phyloP scores from a whole-genome alignment of 1,140 invertebrate genomes.

The Bombyx mori region DNA sequence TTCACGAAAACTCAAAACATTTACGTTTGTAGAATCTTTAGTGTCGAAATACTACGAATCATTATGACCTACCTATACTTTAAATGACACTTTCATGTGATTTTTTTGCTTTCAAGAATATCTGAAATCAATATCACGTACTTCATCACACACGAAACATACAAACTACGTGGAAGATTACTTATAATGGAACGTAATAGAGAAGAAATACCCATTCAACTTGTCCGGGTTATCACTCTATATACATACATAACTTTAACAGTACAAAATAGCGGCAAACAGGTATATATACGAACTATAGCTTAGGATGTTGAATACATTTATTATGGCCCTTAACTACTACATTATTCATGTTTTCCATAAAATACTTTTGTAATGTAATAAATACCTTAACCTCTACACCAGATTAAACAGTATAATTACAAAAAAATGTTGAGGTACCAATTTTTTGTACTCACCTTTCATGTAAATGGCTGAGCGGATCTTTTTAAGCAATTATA shows the following conservation, averaged over 20 bases:
- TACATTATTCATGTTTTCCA: too few species aligned
- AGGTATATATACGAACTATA: constrained; percentile 50
- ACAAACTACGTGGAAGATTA: not conserved
- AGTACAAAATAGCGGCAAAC: constrained; percentile 61
- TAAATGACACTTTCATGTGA: too few species aligned
- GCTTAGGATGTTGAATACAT: constrained; percentile 44
- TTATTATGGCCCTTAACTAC: constrained; percentile 19
- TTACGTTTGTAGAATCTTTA: too few species aligned
- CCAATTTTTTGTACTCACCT: constrained; percentile 69
- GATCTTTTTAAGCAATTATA: constrained; percentile 35
- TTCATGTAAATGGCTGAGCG: constrained; percentile 71
- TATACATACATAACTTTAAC: constrained; percentile 39
- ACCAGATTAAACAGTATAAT: not conserved
- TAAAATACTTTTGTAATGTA: too few species aligned
- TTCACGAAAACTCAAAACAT: too few species aligned
- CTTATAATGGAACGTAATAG: constrained; percentile 30
- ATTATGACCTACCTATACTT: too few species aligned
- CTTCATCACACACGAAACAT: not conserved
- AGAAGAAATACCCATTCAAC: constrained; percentile 27
- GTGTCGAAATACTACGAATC: too few species aligned
- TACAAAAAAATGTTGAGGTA: constrained; percentile 54
- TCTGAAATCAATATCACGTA: not conserved
- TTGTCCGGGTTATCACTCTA: constrained; percentile 44
- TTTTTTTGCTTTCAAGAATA: too few species aligned
- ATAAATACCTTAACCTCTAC: not conserved